Base-by-base conservation (phyloP, 2,888 invertebrate genomes). In the Dendrolimus houi region DNA sequence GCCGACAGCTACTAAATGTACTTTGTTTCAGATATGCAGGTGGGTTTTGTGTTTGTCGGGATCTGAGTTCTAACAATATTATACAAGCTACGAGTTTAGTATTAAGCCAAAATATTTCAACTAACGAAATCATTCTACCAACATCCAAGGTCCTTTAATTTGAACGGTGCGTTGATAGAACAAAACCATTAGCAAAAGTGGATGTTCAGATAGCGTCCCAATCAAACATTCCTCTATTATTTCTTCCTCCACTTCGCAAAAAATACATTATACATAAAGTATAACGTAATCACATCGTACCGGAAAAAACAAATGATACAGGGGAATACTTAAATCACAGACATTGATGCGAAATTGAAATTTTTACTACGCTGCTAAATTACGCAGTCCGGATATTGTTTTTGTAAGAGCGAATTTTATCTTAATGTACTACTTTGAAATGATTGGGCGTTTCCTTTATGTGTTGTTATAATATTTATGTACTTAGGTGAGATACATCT, bases 301-400 rank as follows among this genome's bases (percentile, higher is more conserved):
- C 47, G 67, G 70, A 65, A 70, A 80, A 84, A 88, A 89, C 87
- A 89, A 90, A 90, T 86, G 89, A 87, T 84, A 87, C 83, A 65
- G 47, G 85, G 87, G 85, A 83, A 86, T 86, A 83, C 83, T 88
- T 88, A 87, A 88, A 89, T 88, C 87, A 87, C 77, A 63, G 80
- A 73, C 75, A 85, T 85, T 82, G 85, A 85, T 84, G 80, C 75
- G 79, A 81, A 81, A 86, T 87, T 85, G 83, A 76, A 71, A 76
- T 72, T 72, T 71, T 70, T 71, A 66, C 69, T 59, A 58, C 61
- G 67, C 68, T 69, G 69, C 67, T 70, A 69, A 74, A 75, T 72
- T 70, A 77, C 64, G 69, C 60, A 66, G 62, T 68, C 61, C 62
- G 64, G 64, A 65, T 69, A 58, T 62, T 56, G 58, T 10, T 47